phyloP scores from a whole-genome alignment of 2,113 vertebrate genomes.

The Hassar affinis region DNA sequence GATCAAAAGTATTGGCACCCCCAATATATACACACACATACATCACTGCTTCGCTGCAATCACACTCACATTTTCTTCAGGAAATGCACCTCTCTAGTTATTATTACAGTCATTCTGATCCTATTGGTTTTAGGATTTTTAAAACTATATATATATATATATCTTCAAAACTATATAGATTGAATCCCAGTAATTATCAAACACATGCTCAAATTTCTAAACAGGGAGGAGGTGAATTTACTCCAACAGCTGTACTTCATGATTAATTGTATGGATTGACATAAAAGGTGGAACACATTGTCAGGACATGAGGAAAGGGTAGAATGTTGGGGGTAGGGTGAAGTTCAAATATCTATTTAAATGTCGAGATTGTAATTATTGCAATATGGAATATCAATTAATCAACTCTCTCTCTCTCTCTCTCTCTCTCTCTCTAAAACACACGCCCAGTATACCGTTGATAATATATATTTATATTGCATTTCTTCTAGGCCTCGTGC shows the following conservation, averaged over 20 bases:
- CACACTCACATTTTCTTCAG: no score
- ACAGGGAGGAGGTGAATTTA: not conserved
- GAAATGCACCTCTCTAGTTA: no score
- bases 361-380: not conserved
- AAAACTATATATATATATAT: not conserved
- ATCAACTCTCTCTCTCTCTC: not conserved
- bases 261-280: not conserved
- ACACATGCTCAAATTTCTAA: not conserved
- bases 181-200: not conserved
- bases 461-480: not conserved
- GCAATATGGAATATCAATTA: not conserved
- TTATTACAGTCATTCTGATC: no score
- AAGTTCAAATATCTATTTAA: not conserved
- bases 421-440: not conserved
- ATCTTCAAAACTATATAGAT: not conserved
- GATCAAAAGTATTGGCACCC: no score
- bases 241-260: not conserved
- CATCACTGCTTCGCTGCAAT: no score
- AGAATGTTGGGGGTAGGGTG: not conserved
- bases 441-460: no score
- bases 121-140: not conserved
- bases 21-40: no score
- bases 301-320: not conserved
- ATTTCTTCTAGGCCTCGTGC: conserved; percentile 76
- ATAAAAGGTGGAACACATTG: not conserved